Conservation (phyloP, 92 coral and sea anemone genomes). For the Palythoa caribaeorum region DNA sequence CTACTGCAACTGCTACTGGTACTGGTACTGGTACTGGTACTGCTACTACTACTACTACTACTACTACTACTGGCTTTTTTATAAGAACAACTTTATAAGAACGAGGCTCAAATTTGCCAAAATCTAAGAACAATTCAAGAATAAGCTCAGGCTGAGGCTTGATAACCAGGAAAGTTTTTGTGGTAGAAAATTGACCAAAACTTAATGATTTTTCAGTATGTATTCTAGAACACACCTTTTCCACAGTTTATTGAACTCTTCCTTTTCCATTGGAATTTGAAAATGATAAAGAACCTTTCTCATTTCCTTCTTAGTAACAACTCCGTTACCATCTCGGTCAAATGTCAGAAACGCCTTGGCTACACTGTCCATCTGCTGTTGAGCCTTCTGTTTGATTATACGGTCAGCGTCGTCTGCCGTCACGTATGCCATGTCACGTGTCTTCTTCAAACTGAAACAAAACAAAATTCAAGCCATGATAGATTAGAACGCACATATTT, state of each 20-base stretch:
- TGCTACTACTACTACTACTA: too few relatives aligned
- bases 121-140: too few relatives aligned
- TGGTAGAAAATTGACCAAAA: neutral
- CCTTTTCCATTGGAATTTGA: slow-evolving; percentile 91
- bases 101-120: too few relatives aligned
- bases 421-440: slow-evolving; percentile 82
- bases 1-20: too few relatives aligned
- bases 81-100: too few relatives aligned
- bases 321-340: slow-evolving; percentile 95
- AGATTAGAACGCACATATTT: neutral
- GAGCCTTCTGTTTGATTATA: slow-evolving; percentile 81
- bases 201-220: neutral
- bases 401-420: slow-evolving; percentile 91
- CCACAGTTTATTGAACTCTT: slow-evolving; percentile 93
- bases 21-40: too few relatives aligned
- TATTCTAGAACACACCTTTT: slow-evolving; percentile 68
- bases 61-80: too few relatives aligned
- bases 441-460: slow-evolving; percentile 76
- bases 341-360: slow-evolving; percentile 93
- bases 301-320: slow-evolving; percentile 94
- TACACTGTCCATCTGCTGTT: slow-evolving; percentile 84
- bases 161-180: too few relatives aligned
- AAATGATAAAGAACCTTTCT: slow-evolving; percentile 87
- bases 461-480: neutral
- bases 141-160: too few relatives aligned